Evolutionary conservation across 2,797 vertebrate genomes (phyloP), one percentile per base, ranked within the genome.

Genomic region (Chiloscyllium punctatum): DNA sequence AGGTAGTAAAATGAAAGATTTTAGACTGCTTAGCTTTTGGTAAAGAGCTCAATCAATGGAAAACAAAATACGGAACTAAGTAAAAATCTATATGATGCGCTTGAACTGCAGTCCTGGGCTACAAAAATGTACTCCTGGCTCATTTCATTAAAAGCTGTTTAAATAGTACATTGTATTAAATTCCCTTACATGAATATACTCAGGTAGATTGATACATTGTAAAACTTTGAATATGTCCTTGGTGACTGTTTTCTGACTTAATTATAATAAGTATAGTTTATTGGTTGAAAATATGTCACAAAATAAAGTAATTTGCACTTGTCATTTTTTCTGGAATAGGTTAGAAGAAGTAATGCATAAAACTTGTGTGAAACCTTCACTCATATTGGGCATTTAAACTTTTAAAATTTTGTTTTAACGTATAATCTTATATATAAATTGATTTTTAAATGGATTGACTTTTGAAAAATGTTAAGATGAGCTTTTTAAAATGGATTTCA

Each of bases 1-100:
- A 23, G 18, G n/a, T 68, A 92, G 90, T 68, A 68, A 92, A 92
- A 92, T 62, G 90, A 68, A 92, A 21, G n/a, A 69, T 69, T 92
- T 92, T 37, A 69, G 21, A 69, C 21, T 23, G 90, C 23, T 92
- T 37, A 69, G 62, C 9, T 92, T 92, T 92, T 69, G 90, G 62
- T 92, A 69, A 92, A 66, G 7, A 69, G 18, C 90, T 92, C 25
- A 92, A 68, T 92, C 66, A 69, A 68, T 69, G 18, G n/a, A 37
- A 42, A 69, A 57, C 33, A 92, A 92, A 69, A 42, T 92, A n/a
- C 21, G 9, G 90, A 69, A 23, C 62, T 92, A n/a, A 68, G 66
- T 92, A n/a, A 68, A 37, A 37, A 92, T 42, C 66, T 92, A 42
- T 69, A 92, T 69, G n/a, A 37, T 92, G 90, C 21, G 37, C 62